A percentile compares a stretch with the other conserved stretches of the same genome.
These are phyloP conservation scores for Sternarchorhynchus goeldii DNA, from an alignment of 2,797 vertebrate species.

Conservation along the genomic window DNA sequence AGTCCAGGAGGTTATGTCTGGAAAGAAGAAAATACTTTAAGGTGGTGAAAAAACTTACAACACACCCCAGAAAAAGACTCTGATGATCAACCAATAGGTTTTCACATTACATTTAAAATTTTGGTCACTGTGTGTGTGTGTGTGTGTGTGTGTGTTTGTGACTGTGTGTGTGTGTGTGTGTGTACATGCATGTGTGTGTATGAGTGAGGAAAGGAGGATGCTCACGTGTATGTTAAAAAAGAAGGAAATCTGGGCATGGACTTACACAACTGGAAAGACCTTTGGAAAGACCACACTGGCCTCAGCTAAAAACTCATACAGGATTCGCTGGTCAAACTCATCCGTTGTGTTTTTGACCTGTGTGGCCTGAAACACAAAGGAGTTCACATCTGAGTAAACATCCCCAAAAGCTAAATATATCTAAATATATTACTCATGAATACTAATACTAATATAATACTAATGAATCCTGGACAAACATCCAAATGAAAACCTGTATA, in stretches of 20 bases:
- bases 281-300: conserved; percentile 98
- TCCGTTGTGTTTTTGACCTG: conserved; percentile 96
- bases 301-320: conserved; percentile 96
- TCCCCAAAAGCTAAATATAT: not conserved
- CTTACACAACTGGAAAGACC: conserved; percentile 99
- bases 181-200: too few relatives aligned
- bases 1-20: conserved; percentile 97
- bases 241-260: conserved; percentile 48
- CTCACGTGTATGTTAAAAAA: not conserved
- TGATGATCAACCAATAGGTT: too few relatives aligned
- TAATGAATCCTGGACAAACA: too few relatives aligned
- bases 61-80: too few relatives aligned
- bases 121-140: too few relatives aligned
- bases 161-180: too few relatives aligned
- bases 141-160: too few relatives aligned
- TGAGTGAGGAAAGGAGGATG: too few relatives aligned
- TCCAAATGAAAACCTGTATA: too few relatives aligned
- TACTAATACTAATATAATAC: too few relatives aligned
- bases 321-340: conserved; percentile 95
- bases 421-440: too few relatives aligned
- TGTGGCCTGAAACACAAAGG: conserved; percentile 79
- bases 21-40: conserved; percentile 85
- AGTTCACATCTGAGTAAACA: not conserved
- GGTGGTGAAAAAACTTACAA: conserved; percentile 76
- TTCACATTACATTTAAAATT: too few relatives aligned